phyloP scores from a whole-genome alignment of 1,140 invertebrate genomes.

The Tetragonula clypearis region DNA sequence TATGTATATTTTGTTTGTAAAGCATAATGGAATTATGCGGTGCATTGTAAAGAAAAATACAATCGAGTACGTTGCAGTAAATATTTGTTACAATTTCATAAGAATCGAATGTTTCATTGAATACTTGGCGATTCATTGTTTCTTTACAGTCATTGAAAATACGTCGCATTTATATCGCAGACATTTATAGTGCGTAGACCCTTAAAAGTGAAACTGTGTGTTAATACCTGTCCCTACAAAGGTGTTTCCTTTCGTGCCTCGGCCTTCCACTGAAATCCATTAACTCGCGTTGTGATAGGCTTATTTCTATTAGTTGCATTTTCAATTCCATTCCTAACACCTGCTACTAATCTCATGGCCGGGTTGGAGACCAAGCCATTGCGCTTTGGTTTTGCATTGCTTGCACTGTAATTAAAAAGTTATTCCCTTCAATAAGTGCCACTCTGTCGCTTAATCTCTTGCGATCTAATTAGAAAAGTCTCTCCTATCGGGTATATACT shows the following conservation, averaged over 20 bases:
- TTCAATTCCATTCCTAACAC: conserved; percentile 88
- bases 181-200: conserved; percentile 3
- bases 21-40: conserved; percentile 32
- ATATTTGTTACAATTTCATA: conserved; percentile 35
- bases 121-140: conserved; percentile 7
- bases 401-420: conserved; percentile 72
- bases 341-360: conserved; percentile 88
- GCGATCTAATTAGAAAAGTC: conserved; percentile 1
- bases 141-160: conserved; percentile 20
- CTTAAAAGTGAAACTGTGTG: conserved; percentile 41
- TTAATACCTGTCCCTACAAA: conserved; percentile 78
- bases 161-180: conserved; percentile 1
- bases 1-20: conserved; percentile 26
- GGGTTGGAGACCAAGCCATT: conserved; percentile 97
- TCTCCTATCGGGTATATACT: not conserved
- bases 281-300: conserved; percentile 80
- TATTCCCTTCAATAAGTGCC: conserved; percentile 7
- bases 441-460: not conserved
- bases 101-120: not conserved
- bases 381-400: conserved; percentile 86
- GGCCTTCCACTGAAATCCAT: conserved; percentile 81
- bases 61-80: conserved; percentile 12
- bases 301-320: conserved; percentile 81
- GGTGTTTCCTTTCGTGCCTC: conserved; percentile 80
- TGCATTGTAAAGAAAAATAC: conserved; percentile 34